Percentiles rank a stretch among this genome's conserved stretches.
phyloP scores from a whole-genome alignment of 2,797 vertebrate species.

The Falco biarmicus region DNA sequence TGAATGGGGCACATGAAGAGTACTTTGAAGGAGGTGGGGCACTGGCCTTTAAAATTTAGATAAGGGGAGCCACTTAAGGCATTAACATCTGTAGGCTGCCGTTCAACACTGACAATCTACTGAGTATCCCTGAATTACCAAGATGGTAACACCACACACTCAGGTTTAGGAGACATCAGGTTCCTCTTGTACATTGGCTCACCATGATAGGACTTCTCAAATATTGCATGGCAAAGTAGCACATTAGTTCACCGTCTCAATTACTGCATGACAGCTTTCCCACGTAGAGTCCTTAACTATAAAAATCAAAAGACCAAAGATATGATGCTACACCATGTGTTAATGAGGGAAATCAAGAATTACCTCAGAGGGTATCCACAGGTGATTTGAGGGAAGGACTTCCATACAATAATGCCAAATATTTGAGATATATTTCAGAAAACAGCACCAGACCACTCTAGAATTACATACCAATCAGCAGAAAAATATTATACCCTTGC shows the following conservation, averaged over 20 bases:
- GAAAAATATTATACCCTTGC: not conserved
- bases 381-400: not conserved
- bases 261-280: not conserved
- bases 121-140: not conserved
- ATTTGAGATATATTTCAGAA: not conserved
- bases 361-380: not conserved
- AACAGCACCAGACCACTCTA: not conserved
- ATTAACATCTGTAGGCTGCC: not conserved
- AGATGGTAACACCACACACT: no score
- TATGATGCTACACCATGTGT: not conserved
- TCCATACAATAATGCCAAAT: not conserved
- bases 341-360: not conserved
- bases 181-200: not conserved
- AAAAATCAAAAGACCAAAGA: not conserved
- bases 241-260: not conserved
- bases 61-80: not conserved
- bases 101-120: not conserved
- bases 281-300: not conserved
- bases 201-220: not conserved
- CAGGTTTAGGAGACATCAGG: not conserved
- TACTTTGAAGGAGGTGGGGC: not conserved
- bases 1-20: fast-evolving
- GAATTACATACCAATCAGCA: not conserved
- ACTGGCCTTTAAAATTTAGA: not conserved
- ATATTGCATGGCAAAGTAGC: not conserved